phyloP scores from a whole-genome alignment of 2,113 vertebrate species.

The Spea multiplicata region DNA sequence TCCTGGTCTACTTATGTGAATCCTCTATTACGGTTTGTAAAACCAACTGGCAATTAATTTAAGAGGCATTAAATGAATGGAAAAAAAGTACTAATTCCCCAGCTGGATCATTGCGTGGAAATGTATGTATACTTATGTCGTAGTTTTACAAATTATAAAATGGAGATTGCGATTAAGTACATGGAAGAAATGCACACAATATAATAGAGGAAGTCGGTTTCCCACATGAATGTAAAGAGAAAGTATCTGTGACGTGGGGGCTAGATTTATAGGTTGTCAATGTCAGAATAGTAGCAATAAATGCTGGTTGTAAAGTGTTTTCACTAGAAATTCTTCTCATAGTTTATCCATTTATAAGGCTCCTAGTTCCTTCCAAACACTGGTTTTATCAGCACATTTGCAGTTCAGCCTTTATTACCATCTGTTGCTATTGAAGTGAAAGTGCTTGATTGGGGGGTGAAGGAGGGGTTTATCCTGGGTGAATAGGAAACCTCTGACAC shows the following conservation, averaged over 20 bases:
- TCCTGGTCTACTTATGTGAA: too few relatives aligned
- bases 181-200: background rate
- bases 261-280: conserved; percentile 18
- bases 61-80: too few relatives aligned
- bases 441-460: background rate
- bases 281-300: conserved; percentile 20
- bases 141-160: background rate
- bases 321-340: conserved; percentile 36
- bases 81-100: too few relatives aligned
- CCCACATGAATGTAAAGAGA: conserved; percentile 5
- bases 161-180: background rate
- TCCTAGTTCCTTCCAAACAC: conserved; percentile 5
- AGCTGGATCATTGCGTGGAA: too few relatives aligned
- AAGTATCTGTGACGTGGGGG: conserved; percentile 9
- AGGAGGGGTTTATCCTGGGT: background rate
- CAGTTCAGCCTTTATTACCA: conserved; percentile 1
- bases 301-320: conserved; percentile 26
- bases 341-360: conserved; percentile 24
- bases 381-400: conserved; percentile 12
- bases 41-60: too few relatives aligned
- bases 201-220: background rate
- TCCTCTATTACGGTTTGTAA: too few relatives aligned
- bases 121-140: background rate
- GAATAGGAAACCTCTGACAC: background rate
- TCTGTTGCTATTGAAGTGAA: conserved; percentile 9